Evolutionary conservation across 2,113 vertebrate genomes (phyloP).

Genomic region (Excalfactoria chinensis): DNA sequence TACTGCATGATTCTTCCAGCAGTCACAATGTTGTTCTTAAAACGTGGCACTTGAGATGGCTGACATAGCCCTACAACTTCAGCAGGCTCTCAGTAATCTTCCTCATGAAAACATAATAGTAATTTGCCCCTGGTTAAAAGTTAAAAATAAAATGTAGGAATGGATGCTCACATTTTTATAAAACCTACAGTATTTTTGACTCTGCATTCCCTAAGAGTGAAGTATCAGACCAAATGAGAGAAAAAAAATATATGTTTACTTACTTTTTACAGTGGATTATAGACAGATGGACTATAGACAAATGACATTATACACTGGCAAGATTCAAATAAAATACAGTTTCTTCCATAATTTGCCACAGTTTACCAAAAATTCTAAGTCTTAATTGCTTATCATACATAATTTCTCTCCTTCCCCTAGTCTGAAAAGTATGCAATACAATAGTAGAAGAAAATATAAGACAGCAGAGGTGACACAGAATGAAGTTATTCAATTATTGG

Average conservation of each 20-base stretch:
- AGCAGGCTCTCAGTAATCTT: background rate
- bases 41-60: background rate
- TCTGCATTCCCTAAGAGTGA: background rate
- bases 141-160: background rate
- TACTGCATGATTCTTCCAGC: background rate
- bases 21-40: background rate
- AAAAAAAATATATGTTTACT: background rate
- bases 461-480: background rate
- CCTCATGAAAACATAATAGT: background rate
- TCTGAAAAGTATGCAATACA: background rate
- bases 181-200: background rate
- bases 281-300: background rate
- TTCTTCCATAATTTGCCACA: constrained; percentile 10
- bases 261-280: constrained; percentile 11
- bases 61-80: background rate
- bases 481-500: background rate
- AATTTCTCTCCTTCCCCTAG: background rate
- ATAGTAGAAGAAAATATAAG: constrained; percentile 11
- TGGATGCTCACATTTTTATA: background rate
- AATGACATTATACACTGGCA: constrained; percentile 7
- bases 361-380: constrained; percentile 29
- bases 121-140: background rate
- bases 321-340: background rate
- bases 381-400: constrained; percentile 39
- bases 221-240: background rate